Conservation (phyloP, 2,797 vertebrate genomes). For the Dryobates pubescens region DNA sequence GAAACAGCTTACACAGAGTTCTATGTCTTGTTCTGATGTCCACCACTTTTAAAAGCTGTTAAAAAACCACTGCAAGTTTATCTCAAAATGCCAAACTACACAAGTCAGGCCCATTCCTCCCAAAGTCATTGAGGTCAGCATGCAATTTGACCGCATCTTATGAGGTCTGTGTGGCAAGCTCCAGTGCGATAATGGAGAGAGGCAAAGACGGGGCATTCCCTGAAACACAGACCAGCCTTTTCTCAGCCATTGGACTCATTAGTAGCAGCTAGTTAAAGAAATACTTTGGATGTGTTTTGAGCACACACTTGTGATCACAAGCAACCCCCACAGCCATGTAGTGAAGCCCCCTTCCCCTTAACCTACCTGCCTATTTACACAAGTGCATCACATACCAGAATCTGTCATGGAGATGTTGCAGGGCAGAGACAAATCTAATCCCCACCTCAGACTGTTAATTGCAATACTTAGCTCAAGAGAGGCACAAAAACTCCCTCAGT, state of each 20-base stretch:
- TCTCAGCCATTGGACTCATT: neutral
- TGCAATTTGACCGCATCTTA: neutral
- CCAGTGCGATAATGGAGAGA: neutral
- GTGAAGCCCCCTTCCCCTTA: neutral
- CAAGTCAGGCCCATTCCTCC: neutral
- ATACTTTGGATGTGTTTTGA: neutral
- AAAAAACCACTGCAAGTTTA: neutral
- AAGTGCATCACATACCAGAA: neutral
- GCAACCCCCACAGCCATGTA: accelerated
- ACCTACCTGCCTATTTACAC: neutral
- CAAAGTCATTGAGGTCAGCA: neutral
- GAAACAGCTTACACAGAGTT: neutral
- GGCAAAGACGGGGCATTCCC: neutral
- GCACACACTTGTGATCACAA: neutral
- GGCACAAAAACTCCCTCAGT: neutral
- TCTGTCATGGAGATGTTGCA: accelerated
- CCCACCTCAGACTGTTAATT: neutral
- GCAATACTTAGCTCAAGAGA: neutral
- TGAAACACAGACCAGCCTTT: neutral
- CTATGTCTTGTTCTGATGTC: neutral
- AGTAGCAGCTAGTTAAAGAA: neutral
- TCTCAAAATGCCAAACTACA: neutral
- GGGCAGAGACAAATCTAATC: neutral
- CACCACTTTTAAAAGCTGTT: neutral
- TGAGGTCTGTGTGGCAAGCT: neutral